Conservation (phyloP, 2,113 vertebrate genomes). For the Nothoprocta perdicaria region DNA sequence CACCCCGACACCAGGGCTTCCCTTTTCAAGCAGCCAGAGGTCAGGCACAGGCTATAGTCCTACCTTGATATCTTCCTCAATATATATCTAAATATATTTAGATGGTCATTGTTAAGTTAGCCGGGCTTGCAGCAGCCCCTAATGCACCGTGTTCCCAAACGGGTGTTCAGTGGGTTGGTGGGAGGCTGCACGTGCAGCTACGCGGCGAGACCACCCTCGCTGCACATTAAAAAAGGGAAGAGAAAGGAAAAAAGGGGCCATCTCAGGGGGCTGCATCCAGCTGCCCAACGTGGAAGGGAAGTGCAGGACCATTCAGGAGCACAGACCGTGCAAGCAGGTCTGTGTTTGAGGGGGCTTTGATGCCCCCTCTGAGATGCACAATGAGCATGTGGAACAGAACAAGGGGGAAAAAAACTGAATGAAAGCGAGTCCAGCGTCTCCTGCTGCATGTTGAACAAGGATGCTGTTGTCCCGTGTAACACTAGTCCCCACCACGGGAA, state of each 20-base stretch:
- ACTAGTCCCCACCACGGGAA: conserved; percentile 40
- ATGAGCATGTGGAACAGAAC: conserved; percentile 26
- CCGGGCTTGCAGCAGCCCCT: not conserved
- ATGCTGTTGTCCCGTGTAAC: conserved; percentile 59
- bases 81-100: too few species aligned
- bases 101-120: not conserved
- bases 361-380: not conserved
- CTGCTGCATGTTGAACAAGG: conserved; percentile 57
- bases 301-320: conserved; percentile 38
- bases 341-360: not conserved
- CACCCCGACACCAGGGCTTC: not conserved
- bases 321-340: not conserved
- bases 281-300: not conserved
- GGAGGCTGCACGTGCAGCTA: not conserved
- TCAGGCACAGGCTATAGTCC: not conserved
- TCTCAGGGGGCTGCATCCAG: not conserved
- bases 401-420: conserved; percentile 35
- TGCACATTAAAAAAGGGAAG: not conserved
- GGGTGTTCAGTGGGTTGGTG: too few species aligned
- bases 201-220: conserved; percentile 21
- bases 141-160: accelerated
- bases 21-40: not conserved
- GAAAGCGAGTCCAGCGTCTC: conserved; percentile 18
- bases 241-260: not conserved
- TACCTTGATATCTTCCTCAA: not conserved